Percentiles rank a stretch among this genome's conserved stretches.
phyloP scores from a whole-genome alignment of 2,113 vertebrate genomes.

The Salvator merianae region DNA sequence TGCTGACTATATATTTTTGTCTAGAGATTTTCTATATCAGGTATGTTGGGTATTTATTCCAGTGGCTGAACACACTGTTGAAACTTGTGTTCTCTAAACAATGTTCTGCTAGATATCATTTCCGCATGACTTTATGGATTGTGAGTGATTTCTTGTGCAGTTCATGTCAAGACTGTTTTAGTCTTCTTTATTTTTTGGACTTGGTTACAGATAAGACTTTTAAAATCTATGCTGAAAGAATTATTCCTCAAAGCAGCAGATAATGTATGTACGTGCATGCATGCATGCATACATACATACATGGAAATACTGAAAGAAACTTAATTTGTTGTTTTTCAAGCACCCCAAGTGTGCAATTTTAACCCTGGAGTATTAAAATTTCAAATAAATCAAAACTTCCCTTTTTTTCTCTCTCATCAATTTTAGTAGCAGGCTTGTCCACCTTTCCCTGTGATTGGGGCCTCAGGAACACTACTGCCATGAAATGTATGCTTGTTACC shows the following conservation, averaged over 20 bases:
- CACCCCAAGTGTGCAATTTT: too few species aligned
- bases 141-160: conserved; percentile 2
- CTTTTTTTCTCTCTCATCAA: background rate
- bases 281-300: too few species aligned
- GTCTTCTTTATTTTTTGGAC: too few species aligned
- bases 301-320: background rate
- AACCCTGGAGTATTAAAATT: background rate
- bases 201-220: too few species aligned
- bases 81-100: conserved; percentile 8
- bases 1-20: too few species aligned
- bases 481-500: background rate
- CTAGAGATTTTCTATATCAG: too few species aligned
- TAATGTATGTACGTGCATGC: too few species aligned
- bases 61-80: background rate
- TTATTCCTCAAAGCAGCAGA: too few species aligned
- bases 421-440: background rate
- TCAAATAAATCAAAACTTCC: background rate
- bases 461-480: too few species aligned
- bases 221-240: too few species aligned
- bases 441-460: too few species aligned
- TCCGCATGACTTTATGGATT: conserved; percentile 2
- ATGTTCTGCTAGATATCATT: background rate
- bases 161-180: background rate
- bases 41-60: background rate
- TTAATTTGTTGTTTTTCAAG: background rate